Percentiles rank a stretch among this genome's conserved stretches.
Evolutionary conservation across 2,888 invertebrate species (phyloP).

Genomic region (Cheilosia vulpina): DNA sequence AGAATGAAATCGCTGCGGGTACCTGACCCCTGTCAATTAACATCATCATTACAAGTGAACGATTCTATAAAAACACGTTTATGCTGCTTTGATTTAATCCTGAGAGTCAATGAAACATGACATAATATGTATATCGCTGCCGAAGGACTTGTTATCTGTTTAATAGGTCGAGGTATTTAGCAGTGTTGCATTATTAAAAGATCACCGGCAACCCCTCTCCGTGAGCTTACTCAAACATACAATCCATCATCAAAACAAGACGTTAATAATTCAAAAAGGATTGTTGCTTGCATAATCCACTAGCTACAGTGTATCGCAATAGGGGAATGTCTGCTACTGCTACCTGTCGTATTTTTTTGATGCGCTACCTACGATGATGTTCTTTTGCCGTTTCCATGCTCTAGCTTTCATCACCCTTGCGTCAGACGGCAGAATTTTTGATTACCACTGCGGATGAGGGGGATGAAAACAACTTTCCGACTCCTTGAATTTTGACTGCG

Average conservation of each 20-base stretch:
- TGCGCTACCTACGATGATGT: conserved; percentile 55
- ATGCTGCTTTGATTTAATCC: conserved; percentile 64
- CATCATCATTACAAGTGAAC: conserved; percentile 51
- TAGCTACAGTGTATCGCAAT: conserved; percentile 49
- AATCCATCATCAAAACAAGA: conserved; percentile 73
- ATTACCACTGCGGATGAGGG: conserved; percentile 24
- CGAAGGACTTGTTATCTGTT: conserved; percentile 55
- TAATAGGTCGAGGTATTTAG: conserved; percentile 79
- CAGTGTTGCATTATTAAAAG: conserved; percentile 79
- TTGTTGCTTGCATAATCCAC: conserved; percentile 75
- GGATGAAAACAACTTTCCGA: conserved; percentile 33
- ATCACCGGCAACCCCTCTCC: conserved; percentile 56
- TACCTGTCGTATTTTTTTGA: conserved; percentile 37
- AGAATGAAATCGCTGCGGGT: conserved; percentile 33
- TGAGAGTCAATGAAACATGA: conserved; percentile 63
- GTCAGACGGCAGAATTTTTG: conserved; percentile 48
- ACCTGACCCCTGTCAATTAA: conserved; percentile 63
- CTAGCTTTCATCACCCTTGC: conserved; percentile 34
- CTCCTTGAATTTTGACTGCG: conserved; percentile 5
- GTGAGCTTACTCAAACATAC: conserved; percentile 53
- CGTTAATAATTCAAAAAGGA: conserved; percentile 74
- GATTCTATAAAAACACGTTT: conserved; percentile 30
- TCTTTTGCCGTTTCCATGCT: conserved; percentile 48
- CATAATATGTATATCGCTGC: conserved; percentile 38
- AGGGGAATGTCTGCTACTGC: conserved; percentile 62